Percentiles rank a stretch among this genome's conserved stretches.
These are phyloP conservation scores for Sitobion miscanthi DNA, from an alignment of 1,140 invertebrate genomes.

Conservation along the genomic window DNA sequence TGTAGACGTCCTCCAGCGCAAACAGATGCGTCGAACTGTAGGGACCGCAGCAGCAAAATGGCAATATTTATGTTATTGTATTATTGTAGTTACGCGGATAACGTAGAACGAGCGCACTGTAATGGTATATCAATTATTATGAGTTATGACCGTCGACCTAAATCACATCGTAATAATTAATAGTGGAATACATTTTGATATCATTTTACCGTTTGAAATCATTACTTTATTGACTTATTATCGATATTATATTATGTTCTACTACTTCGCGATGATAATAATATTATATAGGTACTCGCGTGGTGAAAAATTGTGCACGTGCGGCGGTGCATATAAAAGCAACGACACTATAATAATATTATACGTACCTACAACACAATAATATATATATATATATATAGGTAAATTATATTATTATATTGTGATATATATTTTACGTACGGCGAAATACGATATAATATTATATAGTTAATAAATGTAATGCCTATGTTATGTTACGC, in stretches of 20 bases:
- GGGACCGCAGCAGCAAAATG: background rate
- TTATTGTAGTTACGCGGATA: background rate
- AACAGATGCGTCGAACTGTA: background rate
- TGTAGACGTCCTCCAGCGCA: background rate
- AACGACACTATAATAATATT: background rate
- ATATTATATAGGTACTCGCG: background rate
- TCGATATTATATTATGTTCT: background rate
- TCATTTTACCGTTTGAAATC: background rate
- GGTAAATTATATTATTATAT: background rate
- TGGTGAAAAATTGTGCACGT: background rate
- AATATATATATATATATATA: no score
- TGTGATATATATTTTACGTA: no score
- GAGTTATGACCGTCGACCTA: background rate
- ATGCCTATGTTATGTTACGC: background rate
- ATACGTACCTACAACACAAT: background rate
- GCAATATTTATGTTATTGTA: background rate
- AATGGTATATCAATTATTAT: background rate
- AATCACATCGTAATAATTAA: background rate
- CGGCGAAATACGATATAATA: background rate
- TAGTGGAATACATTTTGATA: background rate
- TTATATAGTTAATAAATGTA: no score
- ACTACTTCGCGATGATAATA: background rate
- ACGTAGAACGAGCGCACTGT: background rate
- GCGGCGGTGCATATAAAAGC: background rate
- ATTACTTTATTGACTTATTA: background rate